Conservation (phyloP, 1,140 invertebrate species). For the Hyposmocoma kahamanoa region DNA sequence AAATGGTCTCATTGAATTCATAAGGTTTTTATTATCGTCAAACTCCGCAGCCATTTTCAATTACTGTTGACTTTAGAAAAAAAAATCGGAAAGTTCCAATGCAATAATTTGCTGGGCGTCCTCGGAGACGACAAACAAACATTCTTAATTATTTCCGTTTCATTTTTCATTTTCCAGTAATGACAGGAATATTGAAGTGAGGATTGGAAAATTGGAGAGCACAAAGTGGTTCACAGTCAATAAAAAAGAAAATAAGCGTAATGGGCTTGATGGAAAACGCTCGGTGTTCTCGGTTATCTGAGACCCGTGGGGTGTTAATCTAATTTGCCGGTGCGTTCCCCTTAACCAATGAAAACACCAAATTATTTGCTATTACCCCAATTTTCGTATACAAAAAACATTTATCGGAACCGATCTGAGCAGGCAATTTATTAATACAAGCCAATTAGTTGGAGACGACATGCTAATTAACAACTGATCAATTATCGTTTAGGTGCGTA, state of each 20-base stretch:
- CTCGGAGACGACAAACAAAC: not conserved
- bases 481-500: not conserved
- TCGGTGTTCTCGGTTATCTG: slow-evolving; percentile 13
- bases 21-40: no score
- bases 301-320: slow-evolving; percentile 20
- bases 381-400: no score
- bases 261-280: slow-evolving; percentile 30
- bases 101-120: no score
- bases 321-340: slow-evolving; percentile 28
- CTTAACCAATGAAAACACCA: not conserved
- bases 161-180: not conserved
- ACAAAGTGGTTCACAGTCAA: slow-evolving; percentile 14
- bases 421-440: not conserved
- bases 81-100: no score
- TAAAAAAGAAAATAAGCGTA: slow-evolving; percentile 34
- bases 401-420: no score
- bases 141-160: not conserved
- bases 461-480: not conserved
- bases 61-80: no score
- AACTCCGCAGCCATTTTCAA: no score
- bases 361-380: no score
- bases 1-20: no score
- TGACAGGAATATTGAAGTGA: no score
- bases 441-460: not conserved
- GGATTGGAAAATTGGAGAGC: slow-evolving; percentile 17